These are phyloP conservation scores for Dysmachus trigonus DNA, from an alignment of 2,888 invertebrate species.

Conservation along the genomic window DNA sequence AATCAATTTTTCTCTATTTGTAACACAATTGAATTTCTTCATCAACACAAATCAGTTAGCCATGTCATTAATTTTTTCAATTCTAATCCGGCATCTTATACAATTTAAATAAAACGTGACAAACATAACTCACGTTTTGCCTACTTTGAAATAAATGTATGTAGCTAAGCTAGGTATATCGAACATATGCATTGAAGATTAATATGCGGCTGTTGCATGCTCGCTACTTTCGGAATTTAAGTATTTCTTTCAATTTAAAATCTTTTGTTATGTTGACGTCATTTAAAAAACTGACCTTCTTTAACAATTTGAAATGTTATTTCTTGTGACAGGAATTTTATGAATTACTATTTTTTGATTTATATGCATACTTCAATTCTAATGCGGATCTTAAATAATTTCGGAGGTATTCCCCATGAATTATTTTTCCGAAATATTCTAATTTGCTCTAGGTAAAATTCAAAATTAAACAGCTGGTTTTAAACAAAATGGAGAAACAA, in stretches of 20 bases:
- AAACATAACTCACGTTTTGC: not conserved
- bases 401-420: not conserved
- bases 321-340: not conserved
- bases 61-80: not conserved
- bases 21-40: not conserved
- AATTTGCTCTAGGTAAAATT: not conserved
- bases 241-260: not conserved
- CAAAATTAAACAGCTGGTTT: too few relatives aligned
- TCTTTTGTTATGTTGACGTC: not conserved
- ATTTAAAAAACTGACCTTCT: not conserved
- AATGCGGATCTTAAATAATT: not conserved
- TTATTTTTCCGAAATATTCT: not conserved
- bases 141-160: not conserved
- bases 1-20: not conserved
- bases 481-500: too few relatives aligned
- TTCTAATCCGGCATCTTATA: not conserved
- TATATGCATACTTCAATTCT: not conserved
- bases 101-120: not conserved
- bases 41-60: not conserved
- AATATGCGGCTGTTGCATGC: not conserved
- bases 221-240: not conserved
- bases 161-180: not conserved
- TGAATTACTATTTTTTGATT: not conserved
- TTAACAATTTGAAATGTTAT: not conserved
- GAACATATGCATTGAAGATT: not conserved